Base-by-base conservation (phyloP, 2,113 vertebrate species). In the Oreochromis spilurus region DNA sequence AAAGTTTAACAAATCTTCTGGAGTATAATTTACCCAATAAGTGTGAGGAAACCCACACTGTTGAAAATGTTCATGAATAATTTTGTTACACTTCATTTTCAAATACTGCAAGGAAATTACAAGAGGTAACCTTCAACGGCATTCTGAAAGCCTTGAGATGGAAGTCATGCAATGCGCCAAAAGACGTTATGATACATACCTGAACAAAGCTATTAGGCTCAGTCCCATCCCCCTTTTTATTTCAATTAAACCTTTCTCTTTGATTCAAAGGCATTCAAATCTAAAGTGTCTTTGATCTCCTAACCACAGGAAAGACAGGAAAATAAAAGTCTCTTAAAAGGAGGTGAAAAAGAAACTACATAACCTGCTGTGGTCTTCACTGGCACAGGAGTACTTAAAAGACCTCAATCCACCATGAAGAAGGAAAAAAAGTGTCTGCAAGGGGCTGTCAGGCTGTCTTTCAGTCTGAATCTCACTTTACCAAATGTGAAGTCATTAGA, bases 331-430 rank as follows among this genome's bases (percentile, higher is more conserved):
- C 38, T 77, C 50, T 82, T 88, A 88, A 85, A 93, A 70, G 79
- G 7, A 58, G 81, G 78, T 67, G 48, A 88, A 79, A 65, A 80
- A 89, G 81, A 91, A 92, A 58, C 38, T 62, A 94, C 87, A 89
- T 79, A 89, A 80, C 85, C 86, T 80, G 87, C 91, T 94, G 88
- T 2, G 85, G 80, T 85, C 91, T 88, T 83, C 87, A 91, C 83
- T 79, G 62, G 88, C 43, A 79, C 83, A 75, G 55, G 79, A 60
- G 75, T 79, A 86, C 53, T 93, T 89, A 86, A 93, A 93, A 94
- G 84, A 90, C 77, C 88, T 90, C 84, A 95, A 95, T 95, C 93
- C 94, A 92, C 93, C 94, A 95, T 97, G 92, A 91, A 89, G 94
- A 95, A 95, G 90, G 38, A 90, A 86, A 95, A 95, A 91, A 67